A percentile compares a stretch with the other conserved stretches of the same genome.
phyloP scores from a whole-genome alignment of 2,797 vertebrate genomes.

The Cynopterus sphinx region DNA sequence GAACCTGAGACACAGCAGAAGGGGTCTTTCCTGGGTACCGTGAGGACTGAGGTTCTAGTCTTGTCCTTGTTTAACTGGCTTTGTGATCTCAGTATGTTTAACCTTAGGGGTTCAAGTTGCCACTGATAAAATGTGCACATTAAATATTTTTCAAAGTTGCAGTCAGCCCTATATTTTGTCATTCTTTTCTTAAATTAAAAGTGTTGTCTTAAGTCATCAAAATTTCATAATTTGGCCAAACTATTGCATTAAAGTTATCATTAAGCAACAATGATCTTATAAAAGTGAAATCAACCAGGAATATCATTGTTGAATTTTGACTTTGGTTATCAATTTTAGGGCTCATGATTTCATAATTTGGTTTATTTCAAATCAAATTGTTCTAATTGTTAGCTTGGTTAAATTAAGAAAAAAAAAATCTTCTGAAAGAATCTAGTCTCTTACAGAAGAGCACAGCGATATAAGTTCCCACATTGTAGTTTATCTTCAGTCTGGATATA shows the following conservation, averaged over 20 bases:
- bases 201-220: neutral
- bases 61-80: neutral
- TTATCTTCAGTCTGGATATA: neutral
- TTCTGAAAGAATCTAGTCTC: neutral
- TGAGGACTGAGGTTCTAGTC: neutral
- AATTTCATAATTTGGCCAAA: neutral
- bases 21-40: neutral
- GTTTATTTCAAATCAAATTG: slow-evolving; percentile 8
- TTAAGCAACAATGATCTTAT: neutral
- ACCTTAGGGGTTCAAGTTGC: neutral
- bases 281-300: neutral
- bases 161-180: neutral
- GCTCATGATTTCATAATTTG: neutral
- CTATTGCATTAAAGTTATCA: neutral
- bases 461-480: neutral
- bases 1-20: neutral
- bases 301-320: neutral
- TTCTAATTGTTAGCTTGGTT: neutral
- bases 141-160: slow-evolving; percentile 17
- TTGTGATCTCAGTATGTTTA: neutral
- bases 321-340: neutral
- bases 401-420: neutral
- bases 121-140: neutral
- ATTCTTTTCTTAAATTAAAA: slow-evolving; percentile 28
- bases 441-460: neutral